These are phyloP conservation scores for Osmoderma eremita DNA, from an alignment of 2,888 invertebrate genomes.

Conservation along the genomic window DNA sequence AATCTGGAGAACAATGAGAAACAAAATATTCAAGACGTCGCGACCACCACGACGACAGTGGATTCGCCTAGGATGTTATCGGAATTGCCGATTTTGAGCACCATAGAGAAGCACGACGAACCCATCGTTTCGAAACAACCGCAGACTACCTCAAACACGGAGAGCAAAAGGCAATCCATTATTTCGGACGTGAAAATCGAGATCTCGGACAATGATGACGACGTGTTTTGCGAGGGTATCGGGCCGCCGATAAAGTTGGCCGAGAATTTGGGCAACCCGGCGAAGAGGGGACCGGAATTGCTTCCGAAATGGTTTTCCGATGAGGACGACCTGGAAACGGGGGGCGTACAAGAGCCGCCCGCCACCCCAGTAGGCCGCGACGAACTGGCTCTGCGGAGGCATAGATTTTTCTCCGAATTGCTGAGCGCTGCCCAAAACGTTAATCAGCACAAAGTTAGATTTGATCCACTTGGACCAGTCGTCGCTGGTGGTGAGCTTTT, in stretches of 20 bases:
- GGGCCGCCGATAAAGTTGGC: conserved; percentile 62
- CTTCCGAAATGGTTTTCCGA: conserved; percentile 64
- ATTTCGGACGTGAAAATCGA: conserved; percentile 51
- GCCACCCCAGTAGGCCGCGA: conserved; percentile 83
- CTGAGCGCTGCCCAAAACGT: conserved; percentile 78
- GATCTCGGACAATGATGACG: conserved; percentile 62
- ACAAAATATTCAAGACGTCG: conserved; percentile 20
- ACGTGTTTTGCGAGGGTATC: conserved; percentile 69
- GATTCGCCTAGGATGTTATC: conserved; percentile 48
- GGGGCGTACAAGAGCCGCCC: conserved; percentile 73
- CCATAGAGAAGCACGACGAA: conserved; percentile 53
- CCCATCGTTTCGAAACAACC: conserved; percentile 46
- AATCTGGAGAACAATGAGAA: conserved; percentile 3
- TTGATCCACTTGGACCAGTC: conserved; percentile 77
- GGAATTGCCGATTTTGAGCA: conserved; percentile 61
- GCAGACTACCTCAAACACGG: conserved; percentile 38
- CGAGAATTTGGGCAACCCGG: conserved; percentile 65
- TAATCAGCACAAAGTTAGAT: conserved; percentile 78
- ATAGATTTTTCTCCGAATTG: conserved; percentile 82
- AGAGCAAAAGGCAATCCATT: conserved; percentile 45
- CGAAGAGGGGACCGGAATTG: conserved; percentile 54
- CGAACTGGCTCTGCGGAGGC: conserved; percentile 79
- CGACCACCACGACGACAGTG: conserved; percentile 30
- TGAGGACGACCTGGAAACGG: conserved; percentile 59
- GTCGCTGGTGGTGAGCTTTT: conserved; percentile 69